These are phyloP conservation scores for Jordanella pulchra DNA, from an alignment of 2,797 vertebrate genomes.

Conservation along the genomic window DNA sequence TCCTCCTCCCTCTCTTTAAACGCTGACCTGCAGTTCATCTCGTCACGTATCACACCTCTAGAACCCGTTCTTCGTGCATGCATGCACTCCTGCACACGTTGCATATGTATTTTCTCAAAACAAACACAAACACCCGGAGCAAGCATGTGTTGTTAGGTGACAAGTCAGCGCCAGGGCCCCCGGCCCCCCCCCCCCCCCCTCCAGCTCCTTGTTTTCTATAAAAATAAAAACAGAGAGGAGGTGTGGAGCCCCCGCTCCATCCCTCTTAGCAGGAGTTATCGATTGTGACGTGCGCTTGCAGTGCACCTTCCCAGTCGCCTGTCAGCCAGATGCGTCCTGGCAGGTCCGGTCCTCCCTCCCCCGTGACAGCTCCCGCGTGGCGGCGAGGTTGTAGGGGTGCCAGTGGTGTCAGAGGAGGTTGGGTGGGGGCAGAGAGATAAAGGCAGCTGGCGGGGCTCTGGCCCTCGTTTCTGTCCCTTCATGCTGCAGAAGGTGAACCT, in stretches of 20 bases:
- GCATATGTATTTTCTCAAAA: constrained; percentile 67
- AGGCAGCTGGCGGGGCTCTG: constrained; percentile 55
- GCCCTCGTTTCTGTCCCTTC: constrained; percentile 19
- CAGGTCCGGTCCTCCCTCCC: constrained; percentile 67
- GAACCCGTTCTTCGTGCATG: constrained; percentile 39
- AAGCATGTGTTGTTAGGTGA: constrained; percentile 57
- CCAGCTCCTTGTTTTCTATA: constrained; percentile 9
- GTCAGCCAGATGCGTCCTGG: constrained; percentile 84
- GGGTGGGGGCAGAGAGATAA: constrained; percentile 26
- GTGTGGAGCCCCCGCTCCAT: constrained; percentile 55
- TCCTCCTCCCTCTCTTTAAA: neutral
- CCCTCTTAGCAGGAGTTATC: constrained; percentile 82
- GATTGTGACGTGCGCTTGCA: constrained; percentile 85
- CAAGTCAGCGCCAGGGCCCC: constrained; percentile 24
- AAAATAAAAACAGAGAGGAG: constrained; percentile 62
- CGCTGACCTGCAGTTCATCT: constrained; percentile 41
- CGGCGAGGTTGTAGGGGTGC: constrained; percentile 60
- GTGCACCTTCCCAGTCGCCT: constrained; percentile 85
- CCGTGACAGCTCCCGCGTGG: constrained; percentile 82
- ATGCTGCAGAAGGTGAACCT: constrained; percentile 60
- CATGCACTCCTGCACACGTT: constrained; percentile 47
- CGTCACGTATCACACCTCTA: constrained; percentile 49
- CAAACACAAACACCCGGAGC: constrained; percentile 56
- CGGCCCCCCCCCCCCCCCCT: neutral
- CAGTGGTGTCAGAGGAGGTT: constrained; percentile 20